Percentiles rank a stretch among this genome's conserved stretches.
Conservation (phyloP, 2,888 invertebrate genomes). For the Brassicogethes aeneus region DNA sequence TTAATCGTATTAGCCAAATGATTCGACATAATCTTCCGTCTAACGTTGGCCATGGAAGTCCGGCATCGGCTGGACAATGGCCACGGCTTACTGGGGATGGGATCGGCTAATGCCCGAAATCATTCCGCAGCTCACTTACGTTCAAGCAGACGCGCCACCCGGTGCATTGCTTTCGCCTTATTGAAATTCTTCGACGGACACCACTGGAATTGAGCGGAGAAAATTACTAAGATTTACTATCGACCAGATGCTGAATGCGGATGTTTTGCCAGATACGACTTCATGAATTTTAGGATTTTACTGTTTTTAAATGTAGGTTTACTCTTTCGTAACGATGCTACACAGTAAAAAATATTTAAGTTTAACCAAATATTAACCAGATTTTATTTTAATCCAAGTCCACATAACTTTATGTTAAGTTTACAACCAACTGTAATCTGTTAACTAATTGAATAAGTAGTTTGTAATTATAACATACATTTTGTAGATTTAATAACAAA, state of each 20-base stretch:
- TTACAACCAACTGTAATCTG: no score
- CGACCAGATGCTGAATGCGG: neutral
- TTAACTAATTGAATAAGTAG: no score
- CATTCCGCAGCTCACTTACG: constrained; percentile 10
- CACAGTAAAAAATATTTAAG: no score
- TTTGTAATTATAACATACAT: no score
- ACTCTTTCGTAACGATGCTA: no score
- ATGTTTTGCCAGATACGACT: no score
- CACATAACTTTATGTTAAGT: no score
- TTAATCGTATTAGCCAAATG: constrained; percentile 41
- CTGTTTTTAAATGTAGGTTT: no score
- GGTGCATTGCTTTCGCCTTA: neutral
- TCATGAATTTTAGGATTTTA: neutral
- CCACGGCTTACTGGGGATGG: constrained; percentile 12
- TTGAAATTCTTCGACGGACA: constrained; percentile 1
- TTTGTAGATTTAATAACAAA: no score
- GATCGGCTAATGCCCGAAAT: constrained; percentile 13
- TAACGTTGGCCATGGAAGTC: constrained; percentile 12
- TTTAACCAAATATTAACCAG: no score
- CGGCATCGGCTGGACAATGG: constrained; percentile 12
- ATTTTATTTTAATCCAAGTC: no score
- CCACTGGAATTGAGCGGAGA: neutral
- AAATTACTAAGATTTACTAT: neutral
- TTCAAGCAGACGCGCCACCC: neutral
- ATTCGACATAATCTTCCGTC: constrained; percentile 38